Evolutionary conservation across 2,797 vertebrate species (phyloP).

Genomic region (Propithecus perrieri): DNA sequence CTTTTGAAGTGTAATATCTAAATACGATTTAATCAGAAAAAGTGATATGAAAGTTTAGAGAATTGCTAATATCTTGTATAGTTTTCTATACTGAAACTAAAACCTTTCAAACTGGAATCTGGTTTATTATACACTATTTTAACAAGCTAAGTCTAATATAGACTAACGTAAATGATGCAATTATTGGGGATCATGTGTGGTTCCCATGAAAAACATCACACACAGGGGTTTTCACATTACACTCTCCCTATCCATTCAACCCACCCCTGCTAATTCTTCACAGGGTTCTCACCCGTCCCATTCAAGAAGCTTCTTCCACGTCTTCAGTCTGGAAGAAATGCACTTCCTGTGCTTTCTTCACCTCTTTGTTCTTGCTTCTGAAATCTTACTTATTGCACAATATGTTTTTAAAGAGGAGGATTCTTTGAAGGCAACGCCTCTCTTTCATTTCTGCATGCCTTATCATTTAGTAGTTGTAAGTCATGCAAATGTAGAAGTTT

Average conservation of each 20-base stretch:
- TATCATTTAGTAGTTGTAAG: not conserved
- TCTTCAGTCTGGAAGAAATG: not conserved
- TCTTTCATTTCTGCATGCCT: not conserved
- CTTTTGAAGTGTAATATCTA: not conserved
- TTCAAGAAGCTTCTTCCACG: not conserved
- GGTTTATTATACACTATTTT: not conserved
- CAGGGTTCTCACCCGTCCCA: not conserved
- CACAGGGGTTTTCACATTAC: accelerated
- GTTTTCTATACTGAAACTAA: not conserved
- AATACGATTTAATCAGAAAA: not conserved
- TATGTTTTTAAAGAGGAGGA: too few species aligned
- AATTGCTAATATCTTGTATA: not conserved
- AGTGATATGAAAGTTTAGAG: not conserved
- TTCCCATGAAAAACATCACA: not conserved
- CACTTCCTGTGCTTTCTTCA: not conserved
- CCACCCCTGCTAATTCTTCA: not conserved
- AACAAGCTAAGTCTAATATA: not conserved
- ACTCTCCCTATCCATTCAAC: accelerated
- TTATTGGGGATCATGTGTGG: not conserved
- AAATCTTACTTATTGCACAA: not conserved
- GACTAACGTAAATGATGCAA: not conserved
- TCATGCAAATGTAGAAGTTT: not conserved
- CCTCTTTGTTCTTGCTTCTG: not conserved
- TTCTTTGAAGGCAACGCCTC: not conserved
- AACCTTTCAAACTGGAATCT: not conserved